phyloP scores from a whole-genome alignment of 2,888 invertebrate species.

The Scaeva pyrastri region DNA sequence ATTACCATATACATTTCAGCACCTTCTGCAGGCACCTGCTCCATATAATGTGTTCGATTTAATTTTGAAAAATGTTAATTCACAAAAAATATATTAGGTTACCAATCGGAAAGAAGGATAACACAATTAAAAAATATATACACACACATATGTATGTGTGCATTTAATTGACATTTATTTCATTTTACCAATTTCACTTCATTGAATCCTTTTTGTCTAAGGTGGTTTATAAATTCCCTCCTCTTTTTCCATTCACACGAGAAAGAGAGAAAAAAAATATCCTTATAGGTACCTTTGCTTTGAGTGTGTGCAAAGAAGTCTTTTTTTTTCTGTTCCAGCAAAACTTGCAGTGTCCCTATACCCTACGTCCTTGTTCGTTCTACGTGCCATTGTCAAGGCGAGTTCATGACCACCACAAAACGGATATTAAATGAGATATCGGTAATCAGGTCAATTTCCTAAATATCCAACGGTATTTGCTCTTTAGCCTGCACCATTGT shows the following conservation, averaged over 20 bases:
- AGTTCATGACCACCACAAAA: conserved; percentile 60
- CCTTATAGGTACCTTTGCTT: neutral
- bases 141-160: conserved; percentile 8
- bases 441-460: conserved; percentile 74
- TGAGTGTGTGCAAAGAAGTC: conserved; percentile 9
- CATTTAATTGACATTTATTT: conserved; percentile 72
- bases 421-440: conserved; percentile 62
- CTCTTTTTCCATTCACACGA: neutral
- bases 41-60: too few relatives aligned
- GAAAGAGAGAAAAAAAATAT: neutral
- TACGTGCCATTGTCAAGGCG: conserved; percentile 34
- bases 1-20: too few relatives aligned
- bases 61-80: too few relatives aligned
- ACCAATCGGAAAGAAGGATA: conserved; percentile 45
- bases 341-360: neutral
- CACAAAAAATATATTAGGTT: neutral
- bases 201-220: conserved; percentile 3
- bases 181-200: conserved; percentile 33
- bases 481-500: conserved; percentile 60
- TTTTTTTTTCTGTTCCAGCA: neutral
- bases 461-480: conserved; percentile 67
- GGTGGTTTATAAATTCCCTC: conserved; percentile 1
- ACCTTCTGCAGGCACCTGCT: too few relatives aligned
- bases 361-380: neutral
- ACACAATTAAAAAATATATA: conserved; percentile 38